A percentile compares a stretch with the other conserved stretches of the same genome.
Evolutionary conservation across 1,140 invertebrate species (phyloP).

Genomic region (Reticulitermes speratus): DNA sequence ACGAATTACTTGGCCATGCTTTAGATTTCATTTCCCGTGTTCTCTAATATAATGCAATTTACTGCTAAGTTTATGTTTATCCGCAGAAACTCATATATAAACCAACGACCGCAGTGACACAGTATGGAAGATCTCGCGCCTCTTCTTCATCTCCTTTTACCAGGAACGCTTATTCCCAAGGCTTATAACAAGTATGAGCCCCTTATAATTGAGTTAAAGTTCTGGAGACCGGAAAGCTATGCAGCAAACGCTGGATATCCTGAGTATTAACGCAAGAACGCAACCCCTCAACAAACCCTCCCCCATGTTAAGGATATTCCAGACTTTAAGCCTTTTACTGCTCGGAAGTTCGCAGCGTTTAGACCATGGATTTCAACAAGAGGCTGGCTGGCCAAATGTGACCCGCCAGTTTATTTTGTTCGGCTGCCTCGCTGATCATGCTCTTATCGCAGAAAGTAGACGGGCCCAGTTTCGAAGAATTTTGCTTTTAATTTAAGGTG

Average conservation of each 20-base stretch:
- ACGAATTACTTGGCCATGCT: neutral
- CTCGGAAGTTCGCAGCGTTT: too few species aligned
- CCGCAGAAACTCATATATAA: neutral
- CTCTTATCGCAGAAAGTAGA: too few species aligned
- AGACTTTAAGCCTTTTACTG: neutral
- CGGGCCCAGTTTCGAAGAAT: too few species aligned
- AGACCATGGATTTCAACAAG: too few species aligned
- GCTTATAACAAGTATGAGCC: neutral
- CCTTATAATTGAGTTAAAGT: neutral
- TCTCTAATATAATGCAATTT: conserved; percentile 4
- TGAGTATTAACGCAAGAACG: neutral
- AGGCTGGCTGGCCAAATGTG: too few species aligned
- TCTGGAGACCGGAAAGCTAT: neutral
- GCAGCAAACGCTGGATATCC: neutral
- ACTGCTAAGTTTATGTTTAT: neutral
- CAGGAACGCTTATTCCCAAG: neutral
- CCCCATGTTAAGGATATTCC: neutral
- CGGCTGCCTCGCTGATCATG: too few species aligned
- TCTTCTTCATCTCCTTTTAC: neutral
- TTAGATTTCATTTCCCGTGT: neutral
- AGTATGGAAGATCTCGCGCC: neutral
- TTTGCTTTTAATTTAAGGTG: too few species aligned
- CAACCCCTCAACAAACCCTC: too few species aligned
- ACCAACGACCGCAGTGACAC: neutral
- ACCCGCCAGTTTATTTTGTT: too few species aligned